Base-by-base conservation (phyloP, 2,113 vertebrate genomes). In the Zosterops lateralis region DNA sequence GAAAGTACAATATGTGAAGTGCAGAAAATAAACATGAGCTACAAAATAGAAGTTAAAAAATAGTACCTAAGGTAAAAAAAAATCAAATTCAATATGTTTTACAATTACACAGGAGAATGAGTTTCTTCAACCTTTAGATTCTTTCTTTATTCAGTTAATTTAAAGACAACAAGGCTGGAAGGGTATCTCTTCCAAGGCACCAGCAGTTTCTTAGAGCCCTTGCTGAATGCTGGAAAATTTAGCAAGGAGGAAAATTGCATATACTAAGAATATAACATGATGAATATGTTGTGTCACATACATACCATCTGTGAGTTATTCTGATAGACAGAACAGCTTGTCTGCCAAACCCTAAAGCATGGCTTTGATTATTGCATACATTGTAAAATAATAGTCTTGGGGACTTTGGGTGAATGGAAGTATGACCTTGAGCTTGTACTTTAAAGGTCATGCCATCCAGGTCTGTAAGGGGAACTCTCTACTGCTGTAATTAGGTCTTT, bases 201-300 rank as follows among this genome's bases (percentile, higher is more conserved):
- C 56, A 47, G 77, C 90, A 95, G 92, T 90, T 96, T 96, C 45
- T 76, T 80, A 89, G 54, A 92, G 90, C 90, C 81, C 67, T 96
- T 90, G 84, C 95, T 94, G 93, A 96, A 97, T 0, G 6, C 88
- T 24, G 65, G 78, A 94, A 95, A 91, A 96, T 94, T 91, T 96
- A 96, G 95, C 90, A 93, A 85, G 84, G 71, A 82, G 62, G 90
- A 95, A 91, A 96, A 97, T 93, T 97, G 87, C 96, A 86, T 96
- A 90, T 83, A 79, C 97, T 95, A 93, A 96, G 96, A 97, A 97
- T 96, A 97, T 95, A 92, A 92, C 90, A 82, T 96, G 96, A 97
- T 97, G 94, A 97, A 97, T 97, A 96, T 95, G 96, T 96, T 96
- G 97, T 97, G 97, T 97, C 97, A 95, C 90, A 97, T 96, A 94